phyloP scores from a whole-genome alignment of 2,797 vertebrate genomes.

The Poecilia wingei region DNA sequence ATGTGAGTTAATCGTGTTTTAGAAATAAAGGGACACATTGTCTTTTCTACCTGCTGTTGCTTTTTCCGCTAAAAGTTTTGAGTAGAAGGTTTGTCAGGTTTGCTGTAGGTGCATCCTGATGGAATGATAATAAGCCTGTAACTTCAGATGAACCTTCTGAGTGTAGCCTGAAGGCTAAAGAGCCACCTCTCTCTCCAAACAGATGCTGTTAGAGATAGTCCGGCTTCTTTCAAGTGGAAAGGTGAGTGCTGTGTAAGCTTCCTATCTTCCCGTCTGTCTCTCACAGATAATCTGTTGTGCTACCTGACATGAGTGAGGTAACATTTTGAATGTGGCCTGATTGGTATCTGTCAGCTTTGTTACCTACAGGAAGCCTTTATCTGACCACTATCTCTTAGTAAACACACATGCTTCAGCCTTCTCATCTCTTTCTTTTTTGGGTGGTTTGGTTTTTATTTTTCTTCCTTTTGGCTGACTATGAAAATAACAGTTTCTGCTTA shows the following conservation, averaged over 20 bases:
- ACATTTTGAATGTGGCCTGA: slow-evolving; percentile 46
- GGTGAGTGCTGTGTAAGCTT: slow-evolving; percentile 37
- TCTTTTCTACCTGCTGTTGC: not conserved
- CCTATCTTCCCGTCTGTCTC: slow-evolving; percentile 45
- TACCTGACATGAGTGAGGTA: slow-evolving; percentile 44
- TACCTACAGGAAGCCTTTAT: slow-evolving; percentile 51
- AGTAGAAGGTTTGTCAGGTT: slow-evolving; percentile 30
- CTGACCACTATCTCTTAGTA: slow-evolving; percentile 42
- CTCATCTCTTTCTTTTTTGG: slow-evolving; percentile 32
- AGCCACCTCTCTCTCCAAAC: slow-evolving; percentile 50
- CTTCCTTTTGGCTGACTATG: slow-evolving; percentile 5
- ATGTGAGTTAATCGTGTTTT: not conserved
- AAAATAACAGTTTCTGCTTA: not conserved
- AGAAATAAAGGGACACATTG: not conserved
- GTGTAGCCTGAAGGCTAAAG: slow-evolving; percentile 58
- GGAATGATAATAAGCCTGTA: slow-evolving; percentile 66
- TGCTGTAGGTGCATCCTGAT: slow-evolving; percentile 45
- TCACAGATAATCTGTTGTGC: slow-evolving; percentile 51
- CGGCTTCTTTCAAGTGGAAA: slow-evolving; percentile 52
- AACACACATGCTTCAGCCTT: slow-evolving; percentile 34
- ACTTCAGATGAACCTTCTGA: slow-evolving; percentile 63
- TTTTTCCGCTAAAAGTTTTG: slow-evolving; percentile 1
- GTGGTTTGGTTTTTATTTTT: slow-evolving; percentile 16
- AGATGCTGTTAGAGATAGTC: slow-evolving; percentile 70
- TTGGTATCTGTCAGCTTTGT: slow-evolving; percentile 49